Evolutionary conservation across 2,797 vertebrate genomes (phyloP).

Genomic region (Mus spretus): DNA sequence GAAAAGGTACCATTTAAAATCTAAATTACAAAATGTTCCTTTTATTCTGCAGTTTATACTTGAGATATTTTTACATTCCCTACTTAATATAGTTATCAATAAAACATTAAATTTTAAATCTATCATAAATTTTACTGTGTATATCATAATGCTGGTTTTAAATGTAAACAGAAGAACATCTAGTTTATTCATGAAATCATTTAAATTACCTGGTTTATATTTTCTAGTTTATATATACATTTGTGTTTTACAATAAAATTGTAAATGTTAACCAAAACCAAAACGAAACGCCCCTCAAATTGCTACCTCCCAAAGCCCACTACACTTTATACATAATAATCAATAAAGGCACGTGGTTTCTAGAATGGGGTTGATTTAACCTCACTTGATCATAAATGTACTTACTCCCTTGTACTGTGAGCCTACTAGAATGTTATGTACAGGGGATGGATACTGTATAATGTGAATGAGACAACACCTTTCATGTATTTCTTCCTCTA

Average conservation of each 20-base stretch:
- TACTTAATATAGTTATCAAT: not conserved
- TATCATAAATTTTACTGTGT: not conserved
- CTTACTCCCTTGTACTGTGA: accelerated
- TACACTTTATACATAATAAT: not conserved
- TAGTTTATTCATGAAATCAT: not conserved
- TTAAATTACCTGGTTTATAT: slow-evolving; percentile 15
- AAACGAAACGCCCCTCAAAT: not conserved
- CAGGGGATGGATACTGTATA: too few species aligned
- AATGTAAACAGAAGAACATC: slow-evolving; percentile 32
- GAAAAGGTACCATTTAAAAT: not conserved
- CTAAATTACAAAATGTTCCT: not conserved
- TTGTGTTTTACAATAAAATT: not conserved
- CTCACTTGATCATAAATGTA: not conserved
- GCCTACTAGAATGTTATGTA: not conserved
- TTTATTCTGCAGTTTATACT: not conserved
- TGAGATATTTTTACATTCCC: not conserved
- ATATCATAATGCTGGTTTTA: not conserved
- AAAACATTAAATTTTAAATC: slow-evolving; percentile 34
- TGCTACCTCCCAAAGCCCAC: not conserved
- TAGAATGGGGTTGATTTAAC: not conserved
- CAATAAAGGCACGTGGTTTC: not conserved
- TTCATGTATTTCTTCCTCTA: not conserved
- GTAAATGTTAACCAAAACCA: not conserved
- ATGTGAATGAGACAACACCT: not conserved
- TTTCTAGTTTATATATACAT: not conserved